Evolutionary conservation across 1,140 invertebrate genomes (phyloP), one percentile per base, ranked within the genome.

Genomic region (Pseudomyrmex sp.): DNA sequence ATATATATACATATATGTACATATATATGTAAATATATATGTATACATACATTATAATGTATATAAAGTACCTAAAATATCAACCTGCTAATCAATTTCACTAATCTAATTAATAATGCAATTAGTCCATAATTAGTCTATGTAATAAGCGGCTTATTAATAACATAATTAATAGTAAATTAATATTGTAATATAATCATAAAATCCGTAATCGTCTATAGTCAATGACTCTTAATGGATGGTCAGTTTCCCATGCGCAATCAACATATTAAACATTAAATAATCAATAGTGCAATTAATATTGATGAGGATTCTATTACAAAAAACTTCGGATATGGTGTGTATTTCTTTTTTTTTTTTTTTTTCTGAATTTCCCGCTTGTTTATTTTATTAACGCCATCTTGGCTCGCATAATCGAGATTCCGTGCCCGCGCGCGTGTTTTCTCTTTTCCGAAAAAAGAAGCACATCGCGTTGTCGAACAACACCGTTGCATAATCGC

Each of bases 21-120:
- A 35, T 35, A 35, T 35, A 5, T 48, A 48, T 10, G 20, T 46
- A 62, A 0, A 5, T 7, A 35, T 5, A 35, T 35, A 74, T 8
- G 15, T 20, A 44, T 44, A n/a, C 12, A 26, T 23, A 48, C 0
- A 62, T 35, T 35, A 0, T 35, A 7, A 74, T 12, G 23, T 18
- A 44, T 58, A 35, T 35, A 35, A 35, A 35, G 7, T 35, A 35
- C 35, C 7, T 35, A 35, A 35, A 35, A 35, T 35, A 46, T 23
- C 13, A n/a, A 44, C 8, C 5, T 20, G 61, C 59, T 61, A 46
- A 74, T 59, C 61, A 74, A 61, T 74, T 62, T 74, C 62, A 74
- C 56, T 62, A 74, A 62, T 62, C 56, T 46, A 73, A 73, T 59
- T 73, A 62, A 73, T 73, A 46, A 74, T 62, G 62, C 59, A 23